Evolutionary conservation across 2,888 invertebrate genomes (phyloP), one percentile per base, ranked within the genome.

Genomic region (Frankliniella intonsa): DNA sequence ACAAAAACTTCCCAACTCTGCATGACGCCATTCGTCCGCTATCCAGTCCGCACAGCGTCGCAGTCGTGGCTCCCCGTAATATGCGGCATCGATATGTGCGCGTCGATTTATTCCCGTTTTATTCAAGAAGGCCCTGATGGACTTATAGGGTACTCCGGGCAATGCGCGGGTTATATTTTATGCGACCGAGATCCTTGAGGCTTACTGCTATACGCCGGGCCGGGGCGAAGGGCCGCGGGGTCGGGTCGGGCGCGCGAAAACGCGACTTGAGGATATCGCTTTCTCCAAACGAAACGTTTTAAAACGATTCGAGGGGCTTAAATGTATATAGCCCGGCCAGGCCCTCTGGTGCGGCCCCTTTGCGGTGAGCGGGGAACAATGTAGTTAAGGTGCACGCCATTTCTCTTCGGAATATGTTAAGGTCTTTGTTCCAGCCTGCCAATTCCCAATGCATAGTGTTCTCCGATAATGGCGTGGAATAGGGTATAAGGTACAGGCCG

Each of bases 361-460:
- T 76, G 69, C 69, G 69, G 69, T 76, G 69, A 76, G 69, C 69
- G 69, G 69, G 69, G 69, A 76, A 76, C 69, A 76, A 25, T 76
- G 69, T 76, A 76, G 69, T 76, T 76, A 76, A 76, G 69, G 69
- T 76, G 69, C 69, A 76, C 25, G 69, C 69, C 69, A 76, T 76
- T 76, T 76, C 69, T 76, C 69, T 76, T 22, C 69, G 69, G 69
- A 76, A 76, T 76, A 76, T 76, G 69, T 76, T 76, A 76, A 76
- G 69, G 69, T 76, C 69, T 76, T 76, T 76, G 69, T 76, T 76
- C 69, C 69, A 76, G 69, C 22, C 69, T 76, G 69, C 69, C 69
- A 76, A 76, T 76, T 76, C 69, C 69, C 69, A 76, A 76, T 76
- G 69, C 69, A 76, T 76, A 76, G 69, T 76, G 69, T 76, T 76